phyloP scores from a whole-genome alignment of 2,113 vertebrate genomes.

The Copsychus sechellarum region DNA sequence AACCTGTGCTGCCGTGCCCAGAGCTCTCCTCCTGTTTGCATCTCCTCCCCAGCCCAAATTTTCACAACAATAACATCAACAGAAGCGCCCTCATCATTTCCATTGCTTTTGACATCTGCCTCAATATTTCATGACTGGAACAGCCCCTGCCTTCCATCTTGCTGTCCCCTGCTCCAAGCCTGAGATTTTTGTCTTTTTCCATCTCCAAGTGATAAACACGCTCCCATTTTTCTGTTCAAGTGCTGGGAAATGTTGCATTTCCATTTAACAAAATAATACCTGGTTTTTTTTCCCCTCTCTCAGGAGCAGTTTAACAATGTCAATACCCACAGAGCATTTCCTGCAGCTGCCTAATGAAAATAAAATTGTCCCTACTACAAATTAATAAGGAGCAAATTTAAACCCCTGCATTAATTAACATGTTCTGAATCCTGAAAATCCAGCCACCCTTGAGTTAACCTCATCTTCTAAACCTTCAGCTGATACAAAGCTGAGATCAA shows the following conservation, averaged over 20 bases:
- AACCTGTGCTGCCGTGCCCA: background rate
- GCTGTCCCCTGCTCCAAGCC: background rate
- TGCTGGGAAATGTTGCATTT: background rate
- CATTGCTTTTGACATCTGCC: constrained; percentile 5
- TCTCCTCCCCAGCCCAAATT: background rate
- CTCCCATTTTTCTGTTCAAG: background rate
- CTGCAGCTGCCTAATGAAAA: background rate
- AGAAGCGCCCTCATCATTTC: background rate
- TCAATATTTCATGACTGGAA: constrained; percentile 23
- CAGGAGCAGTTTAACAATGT: background rate
- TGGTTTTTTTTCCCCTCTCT: fast-evolving
- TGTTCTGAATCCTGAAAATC: background rate
- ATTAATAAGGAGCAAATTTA: fast-evolving
- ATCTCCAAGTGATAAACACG: background rate
- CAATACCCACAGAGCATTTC: background rate
- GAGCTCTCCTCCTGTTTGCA: background rate
- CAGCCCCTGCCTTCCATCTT: background rate
- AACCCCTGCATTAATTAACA: background rate
- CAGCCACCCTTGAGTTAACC: background rate
- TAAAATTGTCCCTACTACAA: background rate
- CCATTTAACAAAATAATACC: background rate
- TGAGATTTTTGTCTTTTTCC: background rate
- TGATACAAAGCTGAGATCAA: background rate
- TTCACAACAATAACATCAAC: background rate
- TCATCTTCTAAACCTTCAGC: background rate